Evolutionary conservation across 2,888 invertebrate species (phyloP).

Genomic region (Seira sanloemensis): DNA sequence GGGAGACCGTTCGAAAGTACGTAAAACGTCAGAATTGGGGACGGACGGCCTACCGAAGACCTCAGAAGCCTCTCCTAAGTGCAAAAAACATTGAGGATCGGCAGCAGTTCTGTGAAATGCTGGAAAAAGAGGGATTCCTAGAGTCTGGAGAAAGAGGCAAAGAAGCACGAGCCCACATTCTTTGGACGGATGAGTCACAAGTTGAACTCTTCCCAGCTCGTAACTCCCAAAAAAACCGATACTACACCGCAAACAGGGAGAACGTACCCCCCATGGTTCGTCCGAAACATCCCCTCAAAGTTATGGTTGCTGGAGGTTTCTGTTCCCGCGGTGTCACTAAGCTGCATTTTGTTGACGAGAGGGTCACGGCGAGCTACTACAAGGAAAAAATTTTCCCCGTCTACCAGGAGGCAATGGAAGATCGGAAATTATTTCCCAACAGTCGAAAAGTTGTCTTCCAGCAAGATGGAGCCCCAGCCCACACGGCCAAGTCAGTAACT

Average conservation of each 20-base stretch:
- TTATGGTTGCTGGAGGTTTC: background rate
- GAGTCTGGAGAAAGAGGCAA: background rate
- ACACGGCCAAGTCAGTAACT: background rate
- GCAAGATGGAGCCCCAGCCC: background rate
- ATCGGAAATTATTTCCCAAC: background rate
- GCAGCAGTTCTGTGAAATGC: background rate
- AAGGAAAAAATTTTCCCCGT: background rate
- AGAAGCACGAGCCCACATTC: background rate
- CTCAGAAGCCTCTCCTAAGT: background rate
- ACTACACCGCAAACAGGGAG: background rate
- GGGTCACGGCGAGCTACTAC: background rate
- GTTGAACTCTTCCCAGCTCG: background rate
- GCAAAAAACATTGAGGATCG: background rate
- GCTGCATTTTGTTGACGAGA: background rate
- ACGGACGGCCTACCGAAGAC: background rate
- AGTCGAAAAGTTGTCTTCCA: background rate
- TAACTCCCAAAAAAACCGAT: background rate
- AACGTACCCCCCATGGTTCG: background rate
- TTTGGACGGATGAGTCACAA: background rate
- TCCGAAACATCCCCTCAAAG: background rate
- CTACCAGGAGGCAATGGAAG: background rate
- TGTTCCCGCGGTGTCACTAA: background rate
- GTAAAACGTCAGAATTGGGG: background rate
- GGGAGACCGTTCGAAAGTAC: background rate
- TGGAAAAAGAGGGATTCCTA: background rate